These are phyloP conservation scores for Mesaphorura yosii DNA, from an alignment of 1,140 invertebrate species.

Conservation along the genomic window DNA sequence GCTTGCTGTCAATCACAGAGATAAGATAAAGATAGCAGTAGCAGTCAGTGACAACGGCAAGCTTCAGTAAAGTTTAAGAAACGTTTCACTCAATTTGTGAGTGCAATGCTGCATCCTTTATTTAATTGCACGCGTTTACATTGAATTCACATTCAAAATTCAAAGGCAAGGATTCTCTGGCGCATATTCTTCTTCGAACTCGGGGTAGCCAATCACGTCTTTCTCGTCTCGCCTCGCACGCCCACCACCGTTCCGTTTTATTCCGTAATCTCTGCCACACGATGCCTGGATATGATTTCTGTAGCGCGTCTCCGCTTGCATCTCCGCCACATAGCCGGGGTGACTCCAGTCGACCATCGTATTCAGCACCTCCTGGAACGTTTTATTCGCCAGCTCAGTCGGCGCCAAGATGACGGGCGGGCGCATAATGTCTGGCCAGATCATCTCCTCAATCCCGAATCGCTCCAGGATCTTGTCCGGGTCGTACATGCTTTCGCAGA, in stretches of 20 bases:
- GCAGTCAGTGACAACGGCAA: too few relatives aligned
- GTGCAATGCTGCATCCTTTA: too few relatives aligned
- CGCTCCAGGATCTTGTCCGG: background rate
- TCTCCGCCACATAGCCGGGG: background rate
- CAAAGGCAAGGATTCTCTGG: background rate
- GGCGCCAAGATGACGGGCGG: background rate
- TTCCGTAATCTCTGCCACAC: background rate
- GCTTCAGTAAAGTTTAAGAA: too few relatives aligned
- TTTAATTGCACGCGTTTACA: too few relatives aligned
- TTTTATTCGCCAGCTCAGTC: constrained; percentile 4
- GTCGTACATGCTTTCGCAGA: background rate
- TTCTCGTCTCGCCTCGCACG: background rate
- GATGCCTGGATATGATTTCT: background rate
- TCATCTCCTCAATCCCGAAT: background rate
- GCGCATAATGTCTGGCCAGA: background rate
- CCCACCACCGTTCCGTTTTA: background rate
- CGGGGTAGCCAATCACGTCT: background rate
- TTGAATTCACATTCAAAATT: too few relatives aligned
- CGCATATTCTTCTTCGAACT: background rate
- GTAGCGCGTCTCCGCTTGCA: constrained; percentile 1
- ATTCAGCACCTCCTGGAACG: background rate
- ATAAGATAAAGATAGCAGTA: too few relatives aligned
- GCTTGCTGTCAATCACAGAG: too few relatives aligned
- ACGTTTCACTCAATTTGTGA: too few relatives aligned
- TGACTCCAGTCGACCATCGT: background rate